Evolutionary conservation across 2,113 vertebrate species (phyloP).

Genomic region (Trochalopteron elliotii): DNA sequence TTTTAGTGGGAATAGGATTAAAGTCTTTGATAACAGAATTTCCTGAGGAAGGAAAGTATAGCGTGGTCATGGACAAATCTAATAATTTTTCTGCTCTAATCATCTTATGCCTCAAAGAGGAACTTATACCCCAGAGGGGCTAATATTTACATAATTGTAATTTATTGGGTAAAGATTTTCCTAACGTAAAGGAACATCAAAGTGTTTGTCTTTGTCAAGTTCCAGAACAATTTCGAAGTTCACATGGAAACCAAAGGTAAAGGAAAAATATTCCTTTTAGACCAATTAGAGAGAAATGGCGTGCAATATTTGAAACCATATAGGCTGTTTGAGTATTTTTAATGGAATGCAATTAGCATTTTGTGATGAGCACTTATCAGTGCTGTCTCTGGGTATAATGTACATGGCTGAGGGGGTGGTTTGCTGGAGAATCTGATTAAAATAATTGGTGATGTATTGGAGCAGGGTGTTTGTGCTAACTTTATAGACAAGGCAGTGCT

Average conservation of each 20-base stretch:
- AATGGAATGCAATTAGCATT: background rate
- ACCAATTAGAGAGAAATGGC: background rate
- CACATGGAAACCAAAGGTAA: background rate
- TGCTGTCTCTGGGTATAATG: background rate
- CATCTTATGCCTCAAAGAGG: conserved; percentile 50
- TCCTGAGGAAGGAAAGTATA: conserved; percentile 44
- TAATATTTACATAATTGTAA: conserved; percentile 72
- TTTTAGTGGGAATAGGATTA: conserved; percentile 42
- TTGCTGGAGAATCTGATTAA: conserved; percentile 23
- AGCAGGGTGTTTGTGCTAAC: background rate
- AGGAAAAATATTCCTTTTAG: conserved; percentile 9
- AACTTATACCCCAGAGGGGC: background rate
- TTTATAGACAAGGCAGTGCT: background rate
- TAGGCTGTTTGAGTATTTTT: background rate
- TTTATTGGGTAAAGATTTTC: conserved; percentile 62
- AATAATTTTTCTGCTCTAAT: conserved; percentile 66
- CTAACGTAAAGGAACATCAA: conserved; percentile 47
- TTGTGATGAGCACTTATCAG: background rate
- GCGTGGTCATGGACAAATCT: conserved; percentile 51
- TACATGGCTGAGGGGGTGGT: background rate
- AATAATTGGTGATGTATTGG: background rate
- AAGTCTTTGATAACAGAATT: conserved; percentile 56
- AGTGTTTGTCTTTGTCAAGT: conserved; percentile 54
- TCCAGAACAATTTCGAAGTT: conserved; percentile 33
- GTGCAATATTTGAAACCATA: background rate